Evolutionary conservation across 2,797 vertebrate genomes (phyloP).

Genomic region (Champsocephalus esox): DNA sequence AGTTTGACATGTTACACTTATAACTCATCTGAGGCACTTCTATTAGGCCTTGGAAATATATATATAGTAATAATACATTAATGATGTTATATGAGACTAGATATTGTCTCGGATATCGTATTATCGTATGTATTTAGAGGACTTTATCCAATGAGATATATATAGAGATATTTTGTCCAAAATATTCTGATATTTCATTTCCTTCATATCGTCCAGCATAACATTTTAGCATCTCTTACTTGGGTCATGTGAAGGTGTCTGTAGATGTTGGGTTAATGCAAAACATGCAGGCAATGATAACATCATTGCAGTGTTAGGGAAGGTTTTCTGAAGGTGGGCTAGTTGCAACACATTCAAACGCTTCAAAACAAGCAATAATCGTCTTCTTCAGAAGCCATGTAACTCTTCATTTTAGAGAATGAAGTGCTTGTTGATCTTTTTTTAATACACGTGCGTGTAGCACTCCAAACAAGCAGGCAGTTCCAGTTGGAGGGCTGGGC

Average conservation of each 20-base stretch:
- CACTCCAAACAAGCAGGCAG: conserved; percentile 77
- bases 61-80: too few relatives aligned
- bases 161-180: too few relatives aligned
- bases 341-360: conserved; percentile 13
- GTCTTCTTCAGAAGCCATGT: background rate
- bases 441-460: conserved; percentile 34
- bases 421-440: conserved; percentile 8
- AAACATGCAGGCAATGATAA: conserved; percentile 48
- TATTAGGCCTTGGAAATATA: too few relatives aligned
- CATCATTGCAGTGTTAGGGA: conserved; percentile 18
- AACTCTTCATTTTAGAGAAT: background rate
- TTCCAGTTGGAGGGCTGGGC: conserved; percentile 73
- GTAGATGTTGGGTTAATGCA: conserved; percentile 4
- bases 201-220: too few relatives aligned
- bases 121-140: too few relatives aligned
- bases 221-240: conserved; percentile 7
- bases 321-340: conserved; percentile 3
- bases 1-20: background rate
- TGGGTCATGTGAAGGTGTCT: conserved; percentile 3
- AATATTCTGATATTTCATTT: too few relatives aligned
- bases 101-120: too few relatives aligned
- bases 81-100: too few relatives aligned
- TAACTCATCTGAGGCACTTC: conserved; percentile 20
- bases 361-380: conserved; percentile 16
- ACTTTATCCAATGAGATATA: too few relatives aligned